These are phyloP conservation scores for Acanthosoma haemorrhoidale DNA, from an alignment of 2,888 invertebrate genomes.

Conservation along the genomic window DNA sequence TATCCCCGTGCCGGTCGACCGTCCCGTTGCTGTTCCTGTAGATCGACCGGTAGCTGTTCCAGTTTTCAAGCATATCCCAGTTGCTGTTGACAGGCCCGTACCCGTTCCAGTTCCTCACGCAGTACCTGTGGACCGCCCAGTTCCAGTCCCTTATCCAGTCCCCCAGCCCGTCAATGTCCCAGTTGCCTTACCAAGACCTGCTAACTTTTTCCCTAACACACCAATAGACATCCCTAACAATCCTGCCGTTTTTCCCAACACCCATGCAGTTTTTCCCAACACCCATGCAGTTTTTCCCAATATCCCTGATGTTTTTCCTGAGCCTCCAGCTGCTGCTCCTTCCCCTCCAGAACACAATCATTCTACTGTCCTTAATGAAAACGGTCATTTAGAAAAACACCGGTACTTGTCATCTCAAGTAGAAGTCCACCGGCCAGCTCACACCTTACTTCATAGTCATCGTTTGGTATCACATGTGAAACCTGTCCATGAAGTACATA, in stretches of 20 bases:
- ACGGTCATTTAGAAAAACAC: not conserved
- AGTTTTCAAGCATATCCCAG: conserved; percentile 1
- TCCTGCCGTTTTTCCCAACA: not conserved
- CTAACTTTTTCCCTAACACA: not conserved
- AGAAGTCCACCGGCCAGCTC: not conserved
- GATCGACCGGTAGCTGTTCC: not conserved
- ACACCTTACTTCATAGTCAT: not conserved
- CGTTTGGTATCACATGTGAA: not conserved
- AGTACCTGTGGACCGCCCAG: not conserved
- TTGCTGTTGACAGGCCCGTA: not conserved
- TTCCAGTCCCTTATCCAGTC: conserved; percentile 2
- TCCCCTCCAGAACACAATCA: not conserved
- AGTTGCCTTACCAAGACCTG: not conserved
- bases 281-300: not conserved
- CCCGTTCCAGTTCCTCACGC: not conserved
- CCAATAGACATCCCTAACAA: not conserved
- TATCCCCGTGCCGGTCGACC: not conserved
- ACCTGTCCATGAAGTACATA: not conserved
- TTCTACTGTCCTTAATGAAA: not conserved
- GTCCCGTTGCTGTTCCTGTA: conserved; percentile 5
- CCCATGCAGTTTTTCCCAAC: not conserved
- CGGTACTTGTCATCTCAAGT: not conserved
- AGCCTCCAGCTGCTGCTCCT: not conserved
- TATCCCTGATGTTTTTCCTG: not conserved
- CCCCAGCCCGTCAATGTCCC: not conserved